Evolutionary conservation across 2,888 invertebrate species (phyloP).

Genomic region (Drosophila ustulata): DNA sequence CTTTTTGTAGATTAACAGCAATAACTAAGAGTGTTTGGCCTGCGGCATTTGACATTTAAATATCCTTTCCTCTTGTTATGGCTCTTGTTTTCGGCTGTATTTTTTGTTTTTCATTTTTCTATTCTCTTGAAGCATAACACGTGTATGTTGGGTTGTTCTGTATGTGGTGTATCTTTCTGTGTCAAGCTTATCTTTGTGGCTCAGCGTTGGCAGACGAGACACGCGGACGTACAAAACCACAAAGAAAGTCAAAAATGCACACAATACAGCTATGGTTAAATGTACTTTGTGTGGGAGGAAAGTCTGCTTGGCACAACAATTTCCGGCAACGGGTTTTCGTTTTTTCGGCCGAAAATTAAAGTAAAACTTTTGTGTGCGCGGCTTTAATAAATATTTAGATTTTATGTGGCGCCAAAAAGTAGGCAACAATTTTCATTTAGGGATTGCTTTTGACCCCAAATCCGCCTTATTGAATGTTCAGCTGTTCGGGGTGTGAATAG

Average conservation of each 20-base stretch:
- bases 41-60: background rate
- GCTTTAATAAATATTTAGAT: constrained; percentile 33
- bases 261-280: constrained; percentile 1
- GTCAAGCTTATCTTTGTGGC: constrained; percentile 57
- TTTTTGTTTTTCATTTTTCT: constrained; percentile 24
- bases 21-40: constrained; percentile 1
- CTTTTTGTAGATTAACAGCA: background rate
- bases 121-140: constrained; percentile 5
- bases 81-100: constrained; percentile 27
- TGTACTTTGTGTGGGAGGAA: constrained; percentile 9
- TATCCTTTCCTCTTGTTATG: constrained; percentile 12
- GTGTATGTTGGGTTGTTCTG: constrained; percentile 9
- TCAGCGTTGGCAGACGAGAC: constrained; percentile 4
- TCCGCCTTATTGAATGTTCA: constrained; percentile 10
- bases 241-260: constrained; percentile 37
- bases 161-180: constrained; percentile 41
- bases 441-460: constrained; percentile 19
- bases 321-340: constrained; percentile 31
- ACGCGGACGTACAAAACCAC: constrained; percentile 25
- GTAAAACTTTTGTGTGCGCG: constrained; percentile 41
- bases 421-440: constrained; percentile 32
- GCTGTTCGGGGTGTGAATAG: constrained; percentile 47
- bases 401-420: constrained; percentile 45
- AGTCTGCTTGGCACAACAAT: constrained; percentile 48
- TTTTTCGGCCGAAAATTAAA: constrained; percentile 35